These are phyloP conservation scores for Tuberolachnus salignus DNA, from an alignment of 2,888 invertebrate genomes.

Conservation along the genomic window DNA sequence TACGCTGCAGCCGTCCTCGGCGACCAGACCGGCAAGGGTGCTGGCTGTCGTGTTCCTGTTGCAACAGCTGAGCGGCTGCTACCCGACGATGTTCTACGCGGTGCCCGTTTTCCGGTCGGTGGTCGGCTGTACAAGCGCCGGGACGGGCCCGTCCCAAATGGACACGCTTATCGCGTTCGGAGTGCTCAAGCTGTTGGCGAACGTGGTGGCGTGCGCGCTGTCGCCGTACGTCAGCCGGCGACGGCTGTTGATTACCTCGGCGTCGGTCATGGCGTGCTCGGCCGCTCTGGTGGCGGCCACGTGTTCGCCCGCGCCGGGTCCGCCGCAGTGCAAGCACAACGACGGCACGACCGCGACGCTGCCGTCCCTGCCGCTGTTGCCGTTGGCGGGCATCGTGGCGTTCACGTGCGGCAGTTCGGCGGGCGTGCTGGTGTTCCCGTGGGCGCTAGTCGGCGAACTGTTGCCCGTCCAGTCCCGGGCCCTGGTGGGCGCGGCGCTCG, in stretches of 20 bases:
- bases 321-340: slow-evolving; percentile 22
- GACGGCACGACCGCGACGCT: slow-evolving; percentile 64
- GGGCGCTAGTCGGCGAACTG: slow-evolving; percentile 68
- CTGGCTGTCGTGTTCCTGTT: slow-evolving; percentile 65
- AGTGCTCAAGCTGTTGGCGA: slow-evolving; percentile 66
- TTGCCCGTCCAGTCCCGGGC: slow-evolving; percentile 66
- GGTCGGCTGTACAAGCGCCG: slow-evolving; percentile 59
- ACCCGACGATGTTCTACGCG: slow-evolving; percentile 69
- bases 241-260: slow-evolving; percentile 65
- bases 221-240: slow-evolving; percentile 66
- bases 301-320: slow-evolving; percentile 31
- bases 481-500: slow-evolving; percentile 65
- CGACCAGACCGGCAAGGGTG: slow-evolving; percentile 63
- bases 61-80: slow-evolving; percentile 67
- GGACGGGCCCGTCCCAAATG: background rate
- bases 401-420: slow-evolving; percentile 67
- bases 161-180: slow-evolving; percentile 62
- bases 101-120: slow-evolving; percentile 66
- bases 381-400: slow-evolving; percentile 61
- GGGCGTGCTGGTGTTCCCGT: slow-evolving; percentile 68
- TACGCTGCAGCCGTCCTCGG: background rate
- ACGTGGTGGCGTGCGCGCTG: slow-evolving; percentile 64
- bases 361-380: slow-evolving; percentile 25
- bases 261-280: slow-evolving; percentile 65
- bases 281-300: slow-evolving; percentile 46